Evolutionary conservation across 2,113 vertebrate genomes (phyloP).

Genomic region (Gnathonemus longibarbis): DNA sequence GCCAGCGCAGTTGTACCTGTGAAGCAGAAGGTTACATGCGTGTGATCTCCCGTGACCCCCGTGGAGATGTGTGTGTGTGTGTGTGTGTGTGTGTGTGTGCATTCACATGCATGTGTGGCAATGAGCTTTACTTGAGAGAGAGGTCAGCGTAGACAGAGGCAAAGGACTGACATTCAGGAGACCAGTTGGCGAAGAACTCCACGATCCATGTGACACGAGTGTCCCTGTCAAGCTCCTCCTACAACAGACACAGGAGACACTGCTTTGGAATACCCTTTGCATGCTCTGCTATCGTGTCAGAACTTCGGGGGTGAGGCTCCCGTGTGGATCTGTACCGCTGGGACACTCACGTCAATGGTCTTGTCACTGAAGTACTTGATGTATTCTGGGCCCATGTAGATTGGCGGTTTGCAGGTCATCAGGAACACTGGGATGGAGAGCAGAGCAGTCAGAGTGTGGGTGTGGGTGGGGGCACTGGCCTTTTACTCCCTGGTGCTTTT

Average conservation of each 20-base stretch:
- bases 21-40: not conserved
- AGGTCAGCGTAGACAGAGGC: slow-evolving; percentile 87
- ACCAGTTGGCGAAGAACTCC: slow-evolving; percentile 94
- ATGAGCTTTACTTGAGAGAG: slow-evolving; percentile 78
- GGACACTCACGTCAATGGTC: slow-evolving; percentile 54
- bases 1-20: slow-evolving; percentile 82
- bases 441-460: not conserved
- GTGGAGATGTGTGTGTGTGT: not conserved
- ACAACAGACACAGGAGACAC: not conserved
- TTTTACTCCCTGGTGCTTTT: too few species aligned
- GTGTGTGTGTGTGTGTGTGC: too few species aligned
- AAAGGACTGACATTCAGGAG: slow-evolving; percentile 89
- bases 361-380: slow-evolving; percentile 95
- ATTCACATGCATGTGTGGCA: too few species aligned
- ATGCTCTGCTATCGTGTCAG: not conserved
- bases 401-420: slow-evolving; percentile 90
- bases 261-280: not conserved
- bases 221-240: slow-evolving; percentile 89
- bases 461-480: too few species aligned
- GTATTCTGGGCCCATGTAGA: slow-evolving; percentile 93
- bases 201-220: slow-evolving; percentile 81
- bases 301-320: not conserved
- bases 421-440: slow-evolving; percentile 69
- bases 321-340: not conserved
- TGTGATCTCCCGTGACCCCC: not conserved